Conservation (phyloP, 2,888 invertebrate genomes). For the Rhabditoides inermis region DNA sequence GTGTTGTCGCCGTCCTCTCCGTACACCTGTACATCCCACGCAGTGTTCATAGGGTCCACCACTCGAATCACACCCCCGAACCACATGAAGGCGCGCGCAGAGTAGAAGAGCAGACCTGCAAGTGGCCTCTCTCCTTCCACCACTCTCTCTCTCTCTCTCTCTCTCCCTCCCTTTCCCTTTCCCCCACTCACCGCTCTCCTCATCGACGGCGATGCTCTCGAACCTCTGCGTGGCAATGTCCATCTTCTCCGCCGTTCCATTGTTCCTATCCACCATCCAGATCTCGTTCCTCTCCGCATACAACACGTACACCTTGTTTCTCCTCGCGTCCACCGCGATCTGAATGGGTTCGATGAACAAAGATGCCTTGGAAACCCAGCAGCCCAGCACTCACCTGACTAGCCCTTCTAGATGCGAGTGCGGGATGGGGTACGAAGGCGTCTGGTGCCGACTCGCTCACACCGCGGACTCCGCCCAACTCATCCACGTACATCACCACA, state of each 20-base stretch:
- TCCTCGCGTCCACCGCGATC: slow-evolving; percentile 13
- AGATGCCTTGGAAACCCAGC: too few relatives aligned
- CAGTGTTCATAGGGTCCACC: slow-evolving; percentile 8
- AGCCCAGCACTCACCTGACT: too few relatives aligned
- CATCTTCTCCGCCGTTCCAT: too few relatives aligned
- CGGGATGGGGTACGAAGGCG: slow-evolving; percentile 1
- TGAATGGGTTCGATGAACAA: slow-evolving; percentile 11
- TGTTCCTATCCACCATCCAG: slow-evolving; percentile 62
- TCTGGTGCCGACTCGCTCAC: neutral
- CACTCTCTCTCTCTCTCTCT: too few relatives aligned
- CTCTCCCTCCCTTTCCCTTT: too few relatives aligned
- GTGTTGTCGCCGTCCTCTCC: too few relatives aligned
- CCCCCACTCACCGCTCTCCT: too few relatives aligned
- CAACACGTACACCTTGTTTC: slow-evolving; percentile 12
- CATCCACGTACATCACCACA: too few relatives aligned
- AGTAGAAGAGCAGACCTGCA: slow-evolving; percentile 22
- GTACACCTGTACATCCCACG: too few relatives aligned
- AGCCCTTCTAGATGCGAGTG: slow-evolving; percentile 7
- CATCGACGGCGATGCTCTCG: slow-evolving; percentile 23
- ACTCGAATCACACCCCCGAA: slow-evolving; percentile 13
- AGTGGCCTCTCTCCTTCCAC: too few relatives aligned
- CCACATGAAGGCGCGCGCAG: slow-evolving; percentile 10
- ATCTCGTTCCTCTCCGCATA: slow-evolving; percentile 21
- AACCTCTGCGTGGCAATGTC: too few relatives aligned
- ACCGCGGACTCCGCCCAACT: neutral